Evolutionary conservation across 2,113 vertebrate species (phyloP).

Genomic region (Myrmecophaga tridactyla): DNA sequence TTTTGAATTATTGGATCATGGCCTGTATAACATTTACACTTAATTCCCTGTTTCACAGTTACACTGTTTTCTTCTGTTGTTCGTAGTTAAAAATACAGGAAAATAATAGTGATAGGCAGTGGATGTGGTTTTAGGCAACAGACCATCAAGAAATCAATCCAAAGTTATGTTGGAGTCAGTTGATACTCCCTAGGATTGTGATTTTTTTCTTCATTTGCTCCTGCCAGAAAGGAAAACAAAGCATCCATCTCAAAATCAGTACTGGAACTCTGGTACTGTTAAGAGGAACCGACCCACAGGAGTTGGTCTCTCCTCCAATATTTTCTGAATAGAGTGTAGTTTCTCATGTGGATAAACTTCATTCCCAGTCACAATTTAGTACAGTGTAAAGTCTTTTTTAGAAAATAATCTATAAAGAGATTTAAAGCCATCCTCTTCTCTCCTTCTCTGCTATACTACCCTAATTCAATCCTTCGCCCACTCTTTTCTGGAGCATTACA

Average conservation of each 20-base stretch:
- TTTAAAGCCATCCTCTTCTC: background rate
- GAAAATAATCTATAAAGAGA: background rate
- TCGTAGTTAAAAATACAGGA: background rate
- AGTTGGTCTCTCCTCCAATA: too few species aligned
- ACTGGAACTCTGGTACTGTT: accelerated
- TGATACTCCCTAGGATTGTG: too few species aligned
- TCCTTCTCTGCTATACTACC: background rate
- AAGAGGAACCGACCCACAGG: accelerated
- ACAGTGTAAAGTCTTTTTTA: background rate
- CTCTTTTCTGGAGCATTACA: background rate
- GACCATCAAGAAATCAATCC: background rate
- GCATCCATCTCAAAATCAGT: too few species aligned
- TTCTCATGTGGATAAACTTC: background rate
- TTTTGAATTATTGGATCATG: background rate
- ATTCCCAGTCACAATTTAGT: background rate
- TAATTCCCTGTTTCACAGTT: background rate
- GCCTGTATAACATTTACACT: background rate
- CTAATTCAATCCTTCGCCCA: background rate
- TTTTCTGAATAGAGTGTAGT: background rate
- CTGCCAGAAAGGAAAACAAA: too few species aligned
- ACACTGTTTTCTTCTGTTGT: background rate
- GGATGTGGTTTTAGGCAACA: background rate
- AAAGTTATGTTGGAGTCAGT: too few species aligned
- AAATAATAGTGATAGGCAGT: background rate
- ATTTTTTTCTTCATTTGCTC: too few species aligned